phyloP scores from a whole-genome alignment of 2,888 invertebrate species.

The Eustalomyia histrio region DNA sequence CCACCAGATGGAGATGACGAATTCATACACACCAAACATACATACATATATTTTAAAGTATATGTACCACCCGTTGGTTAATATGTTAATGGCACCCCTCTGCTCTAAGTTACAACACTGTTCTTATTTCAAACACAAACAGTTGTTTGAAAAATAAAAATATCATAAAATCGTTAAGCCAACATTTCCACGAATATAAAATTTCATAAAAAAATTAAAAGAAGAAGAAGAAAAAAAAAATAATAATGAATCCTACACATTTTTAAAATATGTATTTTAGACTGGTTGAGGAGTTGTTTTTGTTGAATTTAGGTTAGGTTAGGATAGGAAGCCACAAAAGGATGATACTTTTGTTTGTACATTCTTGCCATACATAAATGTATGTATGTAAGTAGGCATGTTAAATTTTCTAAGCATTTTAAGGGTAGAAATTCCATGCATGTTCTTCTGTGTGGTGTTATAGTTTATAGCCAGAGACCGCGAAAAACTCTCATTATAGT shows the following conservation, averaged over 20 bases:
- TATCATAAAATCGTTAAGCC: conserved; percentile 40
- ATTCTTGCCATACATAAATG: conserved; percentile 19
- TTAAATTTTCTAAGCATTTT: conserved; percentile 28
- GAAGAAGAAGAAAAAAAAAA: not conserved
- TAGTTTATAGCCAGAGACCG: not conserved
- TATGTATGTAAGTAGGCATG: conserved; percentile 39
- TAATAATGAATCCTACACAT: not conserved
- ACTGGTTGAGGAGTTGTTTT: conserved; percentile 6
- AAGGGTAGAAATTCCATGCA: not conserved
- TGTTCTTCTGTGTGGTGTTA: not conserved
- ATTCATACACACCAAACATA: too few relatives aligned
- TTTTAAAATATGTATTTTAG: not conserved
- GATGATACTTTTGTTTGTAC: conserved; percentile 29
- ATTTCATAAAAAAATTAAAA: conserved; percentile 24
- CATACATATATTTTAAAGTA: conserved; percentile 17
- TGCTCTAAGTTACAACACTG: conserved; percentile 1
- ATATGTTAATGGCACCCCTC: conserved; percentile 40
- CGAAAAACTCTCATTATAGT: conserved; percentile 15
- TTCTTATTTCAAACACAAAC: not conserved
- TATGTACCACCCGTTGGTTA: conserved; percentile 34
- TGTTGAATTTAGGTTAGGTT: conserved; percentile 13
- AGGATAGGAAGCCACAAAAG: conserved; percentile 37
- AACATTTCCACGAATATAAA: conserved; percentile 46
- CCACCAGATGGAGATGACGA: too few relatives aligned
- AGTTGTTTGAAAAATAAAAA: conserved; percentile 4